Base-by-base conservation (phyloP, 2,113 vertebrate species). In the Pelecanus crispus region DNA sequence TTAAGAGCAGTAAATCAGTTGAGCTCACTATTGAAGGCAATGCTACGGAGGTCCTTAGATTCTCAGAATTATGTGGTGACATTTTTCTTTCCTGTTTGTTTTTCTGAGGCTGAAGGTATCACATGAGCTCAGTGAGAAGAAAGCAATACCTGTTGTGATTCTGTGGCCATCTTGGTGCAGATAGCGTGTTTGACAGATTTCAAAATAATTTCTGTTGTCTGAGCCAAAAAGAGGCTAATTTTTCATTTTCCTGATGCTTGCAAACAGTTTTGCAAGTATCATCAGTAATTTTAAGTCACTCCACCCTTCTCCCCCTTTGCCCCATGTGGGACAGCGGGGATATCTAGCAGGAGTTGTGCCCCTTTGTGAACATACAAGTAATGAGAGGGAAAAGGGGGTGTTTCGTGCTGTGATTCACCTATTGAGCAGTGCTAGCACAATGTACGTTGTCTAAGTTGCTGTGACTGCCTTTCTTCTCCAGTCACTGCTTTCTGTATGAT, bases 261-360 rank as follows among this genome's bases (percentile, higher is more conserved):
- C 10, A 26, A 61, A 12, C 12, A 44, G 4, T 65, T 91, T 73
- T 58, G n/a, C 36, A 59, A 59, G 61, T 18, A 31, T 52, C 31
- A 7, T 28, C 6, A 3, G 32, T 65, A 31, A 56, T 32, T 61
- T 47, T 84, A 45, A n/a, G 56, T n/a, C 44, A 31, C 18, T 52
- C 14, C 1, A 1, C 2, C 0, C 22, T 72, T 52, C 25, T 80
- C 5, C 13, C 11, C 2, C 11, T 52, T 65, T 32, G 4, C 4
- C 10, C 25, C 5, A 1, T 4, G 9, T 45, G 29, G 70, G 26
- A 59, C 45, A 59, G 47, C 47, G 58, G 38, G 6, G 11, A 13
- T 44, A 5, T 52, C 12, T 22, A 44, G 45, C 38, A 56, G 40
- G 21, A 11, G 3, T 22, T 50, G 13, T 61, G 13, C 10, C 18